phyloP scores from a whole-genome alignment of 1,140 invertebrate species.

The Zaprionus taronus region DNA sequence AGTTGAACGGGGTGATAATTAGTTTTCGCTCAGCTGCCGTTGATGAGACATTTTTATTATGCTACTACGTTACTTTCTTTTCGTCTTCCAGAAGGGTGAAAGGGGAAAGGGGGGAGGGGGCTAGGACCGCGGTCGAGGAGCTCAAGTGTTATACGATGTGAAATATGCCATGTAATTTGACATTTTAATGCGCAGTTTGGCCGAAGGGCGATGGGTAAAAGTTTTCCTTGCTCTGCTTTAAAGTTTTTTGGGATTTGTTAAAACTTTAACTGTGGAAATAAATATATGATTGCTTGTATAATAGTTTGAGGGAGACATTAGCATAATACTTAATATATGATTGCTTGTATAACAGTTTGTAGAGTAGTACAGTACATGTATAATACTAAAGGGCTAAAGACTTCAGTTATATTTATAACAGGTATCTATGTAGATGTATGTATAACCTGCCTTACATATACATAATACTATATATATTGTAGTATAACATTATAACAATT shows the following conservation, averaged over 20 bases:
- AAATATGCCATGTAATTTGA: constrained; percentile 38
- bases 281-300: background rate
- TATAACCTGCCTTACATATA: too few species aligned
- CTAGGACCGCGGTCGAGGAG: background rate
- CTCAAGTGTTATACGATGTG: constrained; percentile 15
- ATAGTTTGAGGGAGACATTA: background rate
- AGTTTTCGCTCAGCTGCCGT: constrained; percentile 42
- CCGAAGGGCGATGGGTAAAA: background rate
- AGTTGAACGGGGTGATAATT: constrained; percentile 54
- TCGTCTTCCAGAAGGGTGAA: background rate
- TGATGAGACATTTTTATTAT: constrained; percentile 24
- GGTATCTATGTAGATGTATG: too few species aligned
- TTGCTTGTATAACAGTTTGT: background rate
- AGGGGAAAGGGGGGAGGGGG: background rate
- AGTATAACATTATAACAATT: too few species aligned
- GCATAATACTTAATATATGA: background rate
- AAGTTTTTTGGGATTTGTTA: background rate
- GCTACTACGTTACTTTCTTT: background rate
- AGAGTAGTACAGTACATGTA: too few species aligned
- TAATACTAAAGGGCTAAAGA: too few species aligned
- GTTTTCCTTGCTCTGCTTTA: background rate
- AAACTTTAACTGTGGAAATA: background rate
- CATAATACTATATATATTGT: too few species aligned
- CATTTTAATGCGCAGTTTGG: constrained; percentile 22
- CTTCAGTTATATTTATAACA: too few species aligned